These are phyloP conservation scores for Rallus limicola DNA, from an alignment of 2,113 vertebrate species.

Conservation along the genomic window DNA sequence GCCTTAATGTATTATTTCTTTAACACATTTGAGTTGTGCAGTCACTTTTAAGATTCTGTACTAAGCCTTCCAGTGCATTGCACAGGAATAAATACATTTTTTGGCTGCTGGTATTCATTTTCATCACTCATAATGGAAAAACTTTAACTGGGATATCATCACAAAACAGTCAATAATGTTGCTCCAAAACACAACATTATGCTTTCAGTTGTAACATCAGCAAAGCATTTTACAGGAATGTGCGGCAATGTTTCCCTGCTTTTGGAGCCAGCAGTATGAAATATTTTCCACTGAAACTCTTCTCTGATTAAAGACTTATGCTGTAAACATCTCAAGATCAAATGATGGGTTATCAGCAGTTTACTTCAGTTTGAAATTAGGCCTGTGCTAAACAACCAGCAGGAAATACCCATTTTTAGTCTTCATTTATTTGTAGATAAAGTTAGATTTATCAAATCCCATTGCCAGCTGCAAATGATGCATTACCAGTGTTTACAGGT, in stretches of 20 bases:
- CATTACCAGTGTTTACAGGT: background rate
- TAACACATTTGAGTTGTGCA: background rate
- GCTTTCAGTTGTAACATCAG: background rate
- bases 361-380: background rate
- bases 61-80: background rate
- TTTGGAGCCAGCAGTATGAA: background rate
- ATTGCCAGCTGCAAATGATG: background rate
- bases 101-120: background rate
- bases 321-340: background rate
- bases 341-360: background rate
- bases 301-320: background rate
- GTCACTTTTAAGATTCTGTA: background rate
- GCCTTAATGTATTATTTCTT: background rate
- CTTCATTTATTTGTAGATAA: background rate
- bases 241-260: background rate
- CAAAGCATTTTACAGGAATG: background rate
- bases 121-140: background rate
- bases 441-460: background rate
- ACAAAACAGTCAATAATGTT: background rate
- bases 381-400: background rate
- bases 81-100: background rate
- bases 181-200: background rate
- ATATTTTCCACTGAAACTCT: background rate
- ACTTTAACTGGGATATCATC: background rate
- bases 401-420: background rate